A percentile compares a stretch with the other conserved stretches of the same genome.
phyloP scores from a whole-genome alignment of 2,888 invertebrate species.

The Pollenia amentaria region DNA sequence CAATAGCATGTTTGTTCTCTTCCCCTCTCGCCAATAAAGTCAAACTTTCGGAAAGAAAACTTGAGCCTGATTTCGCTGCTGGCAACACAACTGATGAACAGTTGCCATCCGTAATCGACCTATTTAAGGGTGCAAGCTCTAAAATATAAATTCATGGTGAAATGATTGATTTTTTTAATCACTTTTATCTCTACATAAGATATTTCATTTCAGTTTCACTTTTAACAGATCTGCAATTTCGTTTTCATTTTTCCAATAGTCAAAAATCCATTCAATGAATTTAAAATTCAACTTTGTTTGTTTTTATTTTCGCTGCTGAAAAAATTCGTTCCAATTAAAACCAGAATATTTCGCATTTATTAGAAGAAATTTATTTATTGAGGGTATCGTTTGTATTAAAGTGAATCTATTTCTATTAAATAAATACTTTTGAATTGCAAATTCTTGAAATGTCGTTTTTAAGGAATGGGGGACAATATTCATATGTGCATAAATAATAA shows the following conservation, averaged over 20 bases:
- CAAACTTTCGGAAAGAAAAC: too few relatives aligned
- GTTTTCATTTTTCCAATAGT: not conserved
- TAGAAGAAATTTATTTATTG: conserved; percentile 6
- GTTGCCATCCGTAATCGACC: too few relatives aligned
- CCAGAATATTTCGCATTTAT: conserved; percentile 41
- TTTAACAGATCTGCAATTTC: not conserved
- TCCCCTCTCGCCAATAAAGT: too few relatives aligned
- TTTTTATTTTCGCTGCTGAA: not conserved
- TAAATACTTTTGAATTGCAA: conserved; percentile 64
- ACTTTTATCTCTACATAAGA: too few relatives aligned
- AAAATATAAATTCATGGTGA: too few relatives aligned
- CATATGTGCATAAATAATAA: conserved; percentile 38
- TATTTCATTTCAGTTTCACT: not conserved
- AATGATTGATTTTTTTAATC: too few relatives aligned
- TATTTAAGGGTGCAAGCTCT: too few relatives aligned
- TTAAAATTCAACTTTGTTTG: not conserved
- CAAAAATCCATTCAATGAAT: conserved; percentile 7
- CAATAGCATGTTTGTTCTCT: too few relatives aligned
- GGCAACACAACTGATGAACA: too few relatives aligned
- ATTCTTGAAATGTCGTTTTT: conserved; percentile 3
- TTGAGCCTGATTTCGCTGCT: too few relatives aligned
- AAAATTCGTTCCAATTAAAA: conserved; percentile 26
- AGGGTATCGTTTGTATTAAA: not conserved
- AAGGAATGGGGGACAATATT: conserved; percentile 40
- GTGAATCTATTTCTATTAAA: conserved; percentile 30